Conservation (phyloP, 2,797 vertebrate species). For the Anomalospiza imberbis region DNA sequence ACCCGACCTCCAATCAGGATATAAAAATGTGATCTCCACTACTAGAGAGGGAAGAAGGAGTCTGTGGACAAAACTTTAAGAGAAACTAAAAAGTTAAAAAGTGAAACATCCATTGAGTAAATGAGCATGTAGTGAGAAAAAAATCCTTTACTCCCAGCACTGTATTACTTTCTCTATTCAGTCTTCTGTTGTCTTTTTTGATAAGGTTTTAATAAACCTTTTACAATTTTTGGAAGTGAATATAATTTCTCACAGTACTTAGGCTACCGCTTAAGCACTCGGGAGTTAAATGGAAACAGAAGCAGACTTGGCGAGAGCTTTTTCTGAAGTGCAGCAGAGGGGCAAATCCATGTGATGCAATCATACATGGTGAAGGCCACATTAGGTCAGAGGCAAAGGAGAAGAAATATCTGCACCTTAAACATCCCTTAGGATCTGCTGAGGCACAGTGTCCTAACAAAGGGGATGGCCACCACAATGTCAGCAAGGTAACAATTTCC, state of each 20-base stretch:
- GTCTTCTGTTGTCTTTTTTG: not conserved
- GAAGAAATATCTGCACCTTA: not conserved
- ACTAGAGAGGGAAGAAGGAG: not conserved
- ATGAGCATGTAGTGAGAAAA: not conserved
- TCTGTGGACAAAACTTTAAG: not conserved
- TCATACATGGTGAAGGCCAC: not conserved
- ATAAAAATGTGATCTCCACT: not conserved
- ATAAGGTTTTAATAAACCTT: not conserved
- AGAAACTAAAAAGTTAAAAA: not conserved
- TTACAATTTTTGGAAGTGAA: not conserved
- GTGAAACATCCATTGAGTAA: not conserved
- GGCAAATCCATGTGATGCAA: not conserved
- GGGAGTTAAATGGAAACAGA: not conserved
- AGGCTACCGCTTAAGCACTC: not conserved
- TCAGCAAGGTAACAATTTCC: not conserved
- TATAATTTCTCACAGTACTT: not conserved
- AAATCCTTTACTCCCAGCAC: not conserved
- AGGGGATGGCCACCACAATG: accelerated
- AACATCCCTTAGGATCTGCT: not conserved
- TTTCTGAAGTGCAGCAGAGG: not conserved
- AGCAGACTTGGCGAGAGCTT: not conserved
- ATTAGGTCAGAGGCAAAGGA: not conserved
- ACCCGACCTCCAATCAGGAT: not conserved
- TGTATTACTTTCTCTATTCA: not conserved
- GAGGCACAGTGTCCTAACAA: not conserved